Evolutionary conservation across 2,888 invertebrate genomes (phyloP), one percentile per base, ranked within the genome.

Genomic region (Pyralis farinalis): DNA sequence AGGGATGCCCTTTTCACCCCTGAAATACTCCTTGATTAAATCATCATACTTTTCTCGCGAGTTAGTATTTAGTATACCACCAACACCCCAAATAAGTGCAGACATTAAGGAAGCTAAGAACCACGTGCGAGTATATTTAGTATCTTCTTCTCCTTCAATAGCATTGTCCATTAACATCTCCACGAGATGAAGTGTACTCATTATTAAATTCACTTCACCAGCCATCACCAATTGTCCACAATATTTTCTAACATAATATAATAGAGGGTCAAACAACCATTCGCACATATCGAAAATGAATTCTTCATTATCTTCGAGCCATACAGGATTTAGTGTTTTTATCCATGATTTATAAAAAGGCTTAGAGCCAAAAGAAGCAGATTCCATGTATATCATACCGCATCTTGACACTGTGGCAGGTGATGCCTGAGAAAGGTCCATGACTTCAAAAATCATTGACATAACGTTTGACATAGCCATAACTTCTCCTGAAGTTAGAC

Each of bases 351-450:
- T 91, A 16, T 95, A 91, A 60, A 97, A 93, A 0, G 96, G 94
- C 48, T 90, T 84, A 93, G 96, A 97, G 1, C 97, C 97, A 4
- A 98, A 85, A 1, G 94, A 93, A 1, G 90, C 74, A 0, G 97
- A 94, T 75, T 98, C 97, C 90, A 98, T 92, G 71, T 96, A 97
- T 54, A 97, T 95, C 95, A 97, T 96, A 34, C 96, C 96, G 75
- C 96, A 97, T 40, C 96, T 91, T 8, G 96, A 96, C 9, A 96
- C 96, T 3, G 96, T 96, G 4, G 96, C 96, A 11, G 97, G 97
- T 0, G 95, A 95, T 0, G 95, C 95, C 82, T 96, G 95, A 6
- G 94, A 87, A 43, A 97, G 87, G 79, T 96, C 96, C 94, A 95
- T 94, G 0, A 94, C 95, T 84, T 97, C 97, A 75, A 97, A 97